Base-by-base conservation (phyloP, 2,113 vertebrate species). In the Melanocharis versteri region DNA sequence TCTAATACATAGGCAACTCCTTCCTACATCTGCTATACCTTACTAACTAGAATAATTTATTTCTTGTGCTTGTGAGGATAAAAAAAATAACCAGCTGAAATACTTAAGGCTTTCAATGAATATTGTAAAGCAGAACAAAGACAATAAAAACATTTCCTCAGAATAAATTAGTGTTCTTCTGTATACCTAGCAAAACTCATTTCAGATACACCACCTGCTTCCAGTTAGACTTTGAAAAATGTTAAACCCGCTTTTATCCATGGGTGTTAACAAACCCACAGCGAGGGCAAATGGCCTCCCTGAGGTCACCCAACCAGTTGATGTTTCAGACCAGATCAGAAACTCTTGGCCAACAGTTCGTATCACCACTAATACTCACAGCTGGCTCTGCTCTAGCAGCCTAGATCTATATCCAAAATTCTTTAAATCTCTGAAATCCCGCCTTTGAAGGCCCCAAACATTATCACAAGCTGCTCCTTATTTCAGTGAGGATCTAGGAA, bases 171-270 rank as follows among this genome's bases (percentile, higher is more conserved):
- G 7, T 31, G 64, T 78, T 87, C 75, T 85, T 87, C 30, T 69
- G 37, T 44, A 83, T 35, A 80, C 27, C 45, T 62, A 58, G 16
- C n/a, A 84, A 88, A 88, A 80, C 20, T 71, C 4, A 42, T 39
- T 89, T 94, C 82, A 84, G 58, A 90, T 42, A 53, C 19, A 84
- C 47, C 81, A 82, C 75, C 93, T 94, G 90, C 70, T 97, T 91
- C 72, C 58, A 96, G 53, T 84, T 68, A 83, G 62, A 48, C 50
- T 87, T 87, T 76, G 72, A 85, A 87, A 93, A 93, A 85, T 11
- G 44, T 81, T 89, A 94, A 96, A 62, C 35, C 86, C 16, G 53
- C 69, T 96, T 96, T 89, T 77, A 94, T 93, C 71, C 39, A 54
- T 0, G 31, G 73, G 77, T 77, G 81, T 79, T 91, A 94, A 87